Percentiles rank a stretch among this genome's conserved stretches.
phyloP scores from a whole-genome alignment of 1,140 invertebrate genomes.

The Drosophila prosaltans region DNA sequence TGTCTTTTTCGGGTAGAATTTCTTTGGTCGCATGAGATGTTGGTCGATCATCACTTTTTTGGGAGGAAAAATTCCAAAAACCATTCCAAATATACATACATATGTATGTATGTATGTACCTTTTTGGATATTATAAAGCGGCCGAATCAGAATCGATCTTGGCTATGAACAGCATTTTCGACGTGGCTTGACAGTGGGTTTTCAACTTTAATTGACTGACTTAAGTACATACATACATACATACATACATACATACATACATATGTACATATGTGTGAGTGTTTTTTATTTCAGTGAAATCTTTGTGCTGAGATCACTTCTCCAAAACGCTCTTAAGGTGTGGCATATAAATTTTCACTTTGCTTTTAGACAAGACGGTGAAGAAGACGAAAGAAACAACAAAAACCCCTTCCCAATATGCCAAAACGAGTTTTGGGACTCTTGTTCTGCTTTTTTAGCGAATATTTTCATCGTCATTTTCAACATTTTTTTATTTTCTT shows the following conservation, averaged over 20 bases:
- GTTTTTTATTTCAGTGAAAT: slow-evolving; percentile 13
- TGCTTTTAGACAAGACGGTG: slow-evolving; percentile 47
- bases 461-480: slow-evolving; percentile 39
- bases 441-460: slow-evolving; percentile 40
- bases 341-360: slow-evolving; percentile 68
- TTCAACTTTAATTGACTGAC: slow-evolving; percentile 5
- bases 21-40: too few species aligned
- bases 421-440: slow-evolving; percentile 59
- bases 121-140: background rate
- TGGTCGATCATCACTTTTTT: too few species aligned
- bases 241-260: background rate
- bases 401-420: slow-evolving; percentile 17
- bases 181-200: slow-evolving; percentile 2
- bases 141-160: background rate
- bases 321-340: slow-evolving; percentile 40
- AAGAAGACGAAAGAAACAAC: slow-evolving; percentile 25
- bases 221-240: background rate
- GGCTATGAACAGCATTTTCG: slow-evolving; percentile 1
- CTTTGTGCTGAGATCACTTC: slow-evolving; percentile 9
- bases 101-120: slow-evolving; percentile 1
- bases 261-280: background rate
- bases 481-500: slow-evolving; percentile 2
- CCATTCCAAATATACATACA: background rate
- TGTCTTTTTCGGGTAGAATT: too few species aligned
- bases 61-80: too few species aligned